These are phyloP conservation scores for Apogon talboti DNA, from an alignment of 2,797 vertebrate species.

Conservation along the genomic window DNA sequence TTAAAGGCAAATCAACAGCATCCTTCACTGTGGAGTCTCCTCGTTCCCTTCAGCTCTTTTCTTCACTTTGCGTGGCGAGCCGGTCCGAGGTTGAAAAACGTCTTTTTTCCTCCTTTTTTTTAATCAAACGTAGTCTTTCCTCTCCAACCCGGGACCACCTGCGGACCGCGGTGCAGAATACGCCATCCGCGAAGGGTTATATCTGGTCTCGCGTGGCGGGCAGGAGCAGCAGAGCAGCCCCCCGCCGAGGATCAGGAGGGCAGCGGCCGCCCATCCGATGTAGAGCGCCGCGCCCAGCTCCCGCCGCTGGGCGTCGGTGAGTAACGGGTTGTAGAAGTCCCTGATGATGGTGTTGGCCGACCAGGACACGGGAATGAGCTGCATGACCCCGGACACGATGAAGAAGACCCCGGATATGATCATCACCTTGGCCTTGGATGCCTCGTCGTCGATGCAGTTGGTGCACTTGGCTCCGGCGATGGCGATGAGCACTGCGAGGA, in stretches of 20 bases:
- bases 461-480: constrained; percentile 93
- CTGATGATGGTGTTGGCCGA: constrained; percentile 92
- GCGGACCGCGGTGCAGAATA: constrained; percentile 89
- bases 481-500: constrained; percentile 87
- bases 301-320: constrained; percentile 86
- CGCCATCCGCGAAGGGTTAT: constrained; percentile 85
- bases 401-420: constrained; percentile 86
- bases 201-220: constrained; percentile 89
- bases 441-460: constrained; percentile 93
- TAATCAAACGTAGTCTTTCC: constrained; percentile 92
- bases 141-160: constrained; percentile 86
- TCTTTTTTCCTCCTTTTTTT: constrained; percentile 8
- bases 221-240: constrained; percentile 93
- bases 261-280: constrained; percentile 91
- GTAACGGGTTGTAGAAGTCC: constrained; percentile 92
- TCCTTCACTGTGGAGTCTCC: constrained; percentile 62
- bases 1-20: constrained; percentile 34
- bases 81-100: constrained; percentile 5
- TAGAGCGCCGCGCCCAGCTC: constrained; percentile 92
- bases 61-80: constrained; percentile 10
- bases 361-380: constrained; percentile 92
- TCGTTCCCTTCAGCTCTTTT: constrained; percentile 12
- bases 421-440: constrained; percentile 90
- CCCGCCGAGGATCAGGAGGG: constrained; percentile 89
- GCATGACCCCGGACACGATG: constrained; percentile 84